phyloP scores from a whole-genome alignment of 1,140 invertebrate species.

The Cyclargus thomasi region DNA sequence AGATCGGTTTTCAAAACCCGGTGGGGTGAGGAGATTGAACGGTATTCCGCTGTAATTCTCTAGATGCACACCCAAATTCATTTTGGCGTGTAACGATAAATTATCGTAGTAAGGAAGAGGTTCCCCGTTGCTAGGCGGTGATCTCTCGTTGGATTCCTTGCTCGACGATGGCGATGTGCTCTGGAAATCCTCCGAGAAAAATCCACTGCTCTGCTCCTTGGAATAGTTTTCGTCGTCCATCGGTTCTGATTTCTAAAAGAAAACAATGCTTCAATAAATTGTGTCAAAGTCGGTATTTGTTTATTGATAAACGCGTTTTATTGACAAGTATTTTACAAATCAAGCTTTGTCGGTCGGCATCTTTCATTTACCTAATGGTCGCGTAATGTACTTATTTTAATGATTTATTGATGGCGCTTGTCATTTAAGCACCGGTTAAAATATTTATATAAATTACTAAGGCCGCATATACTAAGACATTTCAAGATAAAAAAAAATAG shows the following conservation, averaged over 20 bases:
- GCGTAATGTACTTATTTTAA: constrained; percentile 3
- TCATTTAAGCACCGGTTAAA: not conserved
- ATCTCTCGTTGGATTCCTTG: constrained; percentile 68
- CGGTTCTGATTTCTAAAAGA: constrained; percentile 63
- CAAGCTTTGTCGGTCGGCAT: not conserved
- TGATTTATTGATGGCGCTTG: not conserved
- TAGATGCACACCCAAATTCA: constrained; percentile 60
- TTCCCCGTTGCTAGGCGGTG: constrained; percentile 66
- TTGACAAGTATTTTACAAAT: constrained; percentile 13
- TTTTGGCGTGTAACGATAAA: constrained; percentile 59
- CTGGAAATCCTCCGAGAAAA: constrained; percentile 72
- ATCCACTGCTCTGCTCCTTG: constrained; percentile 64
- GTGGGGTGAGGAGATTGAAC: constrained; percentile 64
- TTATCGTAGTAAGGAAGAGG: constrained; percentile 69
- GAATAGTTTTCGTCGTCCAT: constrained; percentile 61
- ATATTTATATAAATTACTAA: not conserved
- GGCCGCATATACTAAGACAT: not conserved
- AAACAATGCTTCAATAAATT: constrained; percentile 25
- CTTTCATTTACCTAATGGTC: not conserved
- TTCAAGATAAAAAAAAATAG: too few relatives aligned
- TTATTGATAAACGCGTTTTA: not conserved
- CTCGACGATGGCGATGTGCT: constrained; percentile 71
- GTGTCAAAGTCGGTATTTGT: not conserved
- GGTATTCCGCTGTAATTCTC: constrained; percentile 49
- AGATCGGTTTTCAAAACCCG: constrained; percentile 53